Percentiles rank a stretch among this genome's conserved stretches.
phyloP scores from a whole-genome alignment of 2,797 vertebrate genomes.

The Leuciscus waleckii region DNA sequence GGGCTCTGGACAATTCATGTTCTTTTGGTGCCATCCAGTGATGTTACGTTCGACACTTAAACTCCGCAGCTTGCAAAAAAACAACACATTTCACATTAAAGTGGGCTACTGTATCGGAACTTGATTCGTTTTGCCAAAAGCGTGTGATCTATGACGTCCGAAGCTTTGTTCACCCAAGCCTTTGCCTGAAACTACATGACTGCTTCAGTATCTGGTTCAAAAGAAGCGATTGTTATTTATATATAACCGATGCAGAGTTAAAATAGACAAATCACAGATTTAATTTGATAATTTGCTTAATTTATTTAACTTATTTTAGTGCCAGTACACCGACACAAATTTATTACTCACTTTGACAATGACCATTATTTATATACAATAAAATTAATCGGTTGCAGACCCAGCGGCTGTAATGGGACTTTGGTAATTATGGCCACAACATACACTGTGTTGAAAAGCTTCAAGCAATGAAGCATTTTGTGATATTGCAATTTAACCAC shows the following conservation, averaged over 20 bases:
- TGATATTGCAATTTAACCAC: not conserved
- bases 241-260: not conserved
- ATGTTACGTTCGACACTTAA: not conserved
- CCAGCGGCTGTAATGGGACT: not conserved
- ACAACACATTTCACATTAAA: not conserved
- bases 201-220: not conserved
- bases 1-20: not conserved
- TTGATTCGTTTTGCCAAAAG: too few relatives aligned
- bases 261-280: not conserved
- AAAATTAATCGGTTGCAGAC: not conserved
- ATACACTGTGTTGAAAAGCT: too few relatives aligned
- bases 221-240: not conserved
- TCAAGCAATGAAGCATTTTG: too few relatives aligned
- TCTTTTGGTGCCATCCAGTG: not conserved
- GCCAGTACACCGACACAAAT: not conserved
- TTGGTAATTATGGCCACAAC: not conserved
- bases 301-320: not conserved
- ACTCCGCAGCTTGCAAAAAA: not conserved
- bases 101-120: not conserved
- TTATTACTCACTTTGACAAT: not conserved
- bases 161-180: too few relatives aligned
- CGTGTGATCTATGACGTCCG: too few relatives aligned
- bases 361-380: not conserved
- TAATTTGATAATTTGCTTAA: not conserved
- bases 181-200: too few relatives aligned